Conservation (phyloP, 2,113 vertebrate genomes). For the human region DNA sequence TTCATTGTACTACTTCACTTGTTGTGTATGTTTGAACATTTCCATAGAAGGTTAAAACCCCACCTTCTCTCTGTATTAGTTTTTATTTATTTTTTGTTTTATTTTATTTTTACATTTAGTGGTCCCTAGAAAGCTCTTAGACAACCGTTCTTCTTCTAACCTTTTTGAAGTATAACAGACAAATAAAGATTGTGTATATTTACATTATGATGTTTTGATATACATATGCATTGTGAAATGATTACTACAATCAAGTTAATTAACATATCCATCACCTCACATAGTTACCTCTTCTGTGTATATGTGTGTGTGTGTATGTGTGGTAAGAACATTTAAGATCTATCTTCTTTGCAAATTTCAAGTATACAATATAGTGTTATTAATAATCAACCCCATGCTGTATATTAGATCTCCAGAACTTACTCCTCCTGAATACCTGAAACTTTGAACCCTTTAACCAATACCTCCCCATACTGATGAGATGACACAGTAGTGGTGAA, state of each 20-base stretch:
- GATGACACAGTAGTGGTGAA: neutral
- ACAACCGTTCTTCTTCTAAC: neutral
- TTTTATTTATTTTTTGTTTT: neutral
- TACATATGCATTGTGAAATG: neutral
- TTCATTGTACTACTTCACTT: neutral
- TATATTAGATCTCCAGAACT: neutral
- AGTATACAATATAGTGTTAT: fast-evolving
- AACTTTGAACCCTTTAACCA: neutral
- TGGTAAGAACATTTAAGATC: neutral
- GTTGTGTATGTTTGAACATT: neutral
- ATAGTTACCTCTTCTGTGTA: neutral
- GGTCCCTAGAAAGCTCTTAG: neutral
- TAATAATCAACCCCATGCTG: neutral
- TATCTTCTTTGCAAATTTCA: neutral
- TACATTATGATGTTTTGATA: neutral
- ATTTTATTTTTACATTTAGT: neutral
- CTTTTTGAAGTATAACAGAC: neutral
- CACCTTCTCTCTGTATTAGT: neutral
- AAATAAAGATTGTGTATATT: neutral
- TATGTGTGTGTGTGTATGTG: too few relatives aligned
- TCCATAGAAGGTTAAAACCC: neutral
- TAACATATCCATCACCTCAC: neutral
- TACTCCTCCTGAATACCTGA: neutral
- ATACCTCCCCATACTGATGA: neutral
- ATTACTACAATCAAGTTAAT: neutral